A percentile compares a stretch with the other conserved stretches of the same genome.
phyloP scores from a whole-genome alignment of 2,113 vertebrate species.

The Xenus cinereus region DNA sequence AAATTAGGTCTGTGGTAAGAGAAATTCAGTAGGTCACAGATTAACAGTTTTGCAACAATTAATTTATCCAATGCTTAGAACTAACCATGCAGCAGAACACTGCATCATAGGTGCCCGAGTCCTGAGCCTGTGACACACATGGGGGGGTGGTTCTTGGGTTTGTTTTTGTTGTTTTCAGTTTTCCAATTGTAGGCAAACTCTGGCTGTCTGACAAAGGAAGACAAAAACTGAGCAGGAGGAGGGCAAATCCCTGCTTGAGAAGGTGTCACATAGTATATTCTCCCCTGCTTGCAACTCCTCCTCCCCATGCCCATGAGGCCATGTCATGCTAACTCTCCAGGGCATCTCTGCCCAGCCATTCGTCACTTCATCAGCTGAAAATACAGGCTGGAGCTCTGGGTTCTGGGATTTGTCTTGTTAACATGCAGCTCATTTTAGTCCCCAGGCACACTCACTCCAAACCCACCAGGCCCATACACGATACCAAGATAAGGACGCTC shows the following conservation, averaged over 20 bases:
- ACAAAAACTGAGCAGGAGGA: not conserved
- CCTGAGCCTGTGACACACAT: not conserved
- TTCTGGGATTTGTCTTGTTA: not conserved
- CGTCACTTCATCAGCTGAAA: not conserved
- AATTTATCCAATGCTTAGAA: not conserved
- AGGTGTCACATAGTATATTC: too few species aligned
- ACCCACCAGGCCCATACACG: not conserved
- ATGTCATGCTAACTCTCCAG: not conserved
- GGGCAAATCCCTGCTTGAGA: not conserved
- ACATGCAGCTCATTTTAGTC: not conserved
- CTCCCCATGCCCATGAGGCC: not conserved
- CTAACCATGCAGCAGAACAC: not conserved
- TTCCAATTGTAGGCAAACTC: not conserved
- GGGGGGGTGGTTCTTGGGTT: not conserved
- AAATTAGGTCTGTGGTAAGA: not conserved
- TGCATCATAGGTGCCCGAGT: not conserved
- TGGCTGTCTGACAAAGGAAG: not conserved
- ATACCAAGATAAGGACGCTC: not conserved
- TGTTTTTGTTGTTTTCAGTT: not conserved
- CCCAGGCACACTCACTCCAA: not conserved
- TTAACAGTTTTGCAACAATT: not conserved
- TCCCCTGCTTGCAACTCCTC: not conserved
- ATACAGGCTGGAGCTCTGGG: not conserved
- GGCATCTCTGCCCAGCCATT: not conserved
- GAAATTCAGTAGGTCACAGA: not conserved